Evolutionary conservation across 2,888 invertebrate genomes (phyloP).

Genomic region (Tridacna crocea): DNA sequence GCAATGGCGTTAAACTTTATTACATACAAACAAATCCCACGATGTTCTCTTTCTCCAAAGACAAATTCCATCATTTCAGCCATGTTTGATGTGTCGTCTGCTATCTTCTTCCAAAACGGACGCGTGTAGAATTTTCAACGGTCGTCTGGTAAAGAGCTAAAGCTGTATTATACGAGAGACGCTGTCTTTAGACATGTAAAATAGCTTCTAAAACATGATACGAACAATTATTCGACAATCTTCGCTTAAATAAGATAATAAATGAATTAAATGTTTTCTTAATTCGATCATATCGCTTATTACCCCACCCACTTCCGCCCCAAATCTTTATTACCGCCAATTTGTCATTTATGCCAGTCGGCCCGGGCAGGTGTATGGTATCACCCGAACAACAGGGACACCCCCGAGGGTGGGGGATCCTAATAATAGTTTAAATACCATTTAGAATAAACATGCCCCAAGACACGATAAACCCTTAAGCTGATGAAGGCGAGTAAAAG

Average conservation of each 20-base stretch:
- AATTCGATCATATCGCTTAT: constrained; percentile 52
- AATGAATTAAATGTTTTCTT: constrained; percentile 55
- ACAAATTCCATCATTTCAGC: no score
- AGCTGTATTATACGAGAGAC: no score
- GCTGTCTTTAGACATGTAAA: neutral
- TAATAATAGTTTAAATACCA: constrained; percentile 52
- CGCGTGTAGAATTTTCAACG: no score
- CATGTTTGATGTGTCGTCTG: no score
- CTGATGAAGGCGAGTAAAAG: no score
- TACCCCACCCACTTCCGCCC: constrained; percentile 62
- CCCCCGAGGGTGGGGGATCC: constrained; percentile 22
- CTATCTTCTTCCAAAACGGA: no score
- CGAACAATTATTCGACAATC: constrained; percentile 47
- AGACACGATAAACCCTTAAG: no score
- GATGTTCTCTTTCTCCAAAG: no score
- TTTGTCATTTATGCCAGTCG: constrained; percentile 40
- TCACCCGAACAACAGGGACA: constrained; percentile 34
- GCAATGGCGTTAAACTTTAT: no score
- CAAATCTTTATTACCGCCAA: constrained; percentile 45
- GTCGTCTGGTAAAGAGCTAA: no score
- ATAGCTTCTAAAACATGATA: constrained; percentile 32
- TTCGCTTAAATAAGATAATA: constrained; percentile 49
- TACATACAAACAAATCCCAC: no score
- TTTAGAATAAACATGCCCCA: neutral
- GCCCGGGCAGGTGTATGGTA: constrained; percentile 52